Base-by-base conservation (phyloP, 2,113 vertebrate genomes). In the Corvus cornix region DNA sequence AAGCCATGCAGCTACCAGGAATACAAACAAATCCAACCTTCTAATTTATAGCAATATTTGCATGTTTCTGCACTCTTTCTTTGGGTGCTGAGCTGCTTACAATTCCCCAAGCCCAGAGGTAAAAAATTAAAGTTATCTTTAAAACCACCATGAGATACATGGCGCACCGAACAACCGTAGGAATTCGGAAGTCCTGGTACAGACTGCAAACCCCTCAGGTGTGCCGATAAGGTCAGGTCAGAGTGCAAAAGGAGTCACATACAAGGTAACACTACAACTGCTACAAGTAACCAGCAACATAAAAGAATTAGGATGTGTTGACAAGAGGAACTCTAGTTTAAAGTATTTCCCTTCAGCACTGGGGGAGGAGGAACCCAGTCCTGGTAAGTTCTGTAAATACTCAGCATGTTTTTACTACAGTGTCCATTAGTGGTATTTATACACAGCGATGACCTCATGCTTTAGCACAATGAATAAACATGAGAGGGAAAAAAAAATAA, bases 391-490 rank as follows among this genome's bases (percentile, higher is more conserved):
- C 82, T 59, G 58, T 66, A 90, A 94, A 90, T 88, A 81, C 60
- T 86, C 59, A 44, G 44, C 58, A 58, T 75, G 80, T 82, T 92
- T 88, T 81, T 41, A 88, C n/a, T 68, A 72, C 69, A 82, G 31
- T 0, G n/a, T 87, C 84, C 87, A 90, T 83, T 89, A 84, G 67
- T 31, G 53, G 62, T 81, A 91, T 77, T 95, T 95, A 91, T 82
- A 87, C 43, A 93, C 63, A 86, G 41, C 7, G 13, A 84, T 93
- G 95, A 92, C 84, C 91, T 94, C 93, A 84, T 78, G 92, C 94
- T 70, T 48, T 84, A 96, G 76, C 33, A 96, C 53, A 83, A 75
- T 75, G 58, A 91, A 87, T 87, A 67, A 53, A 82, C 48, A 74
- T 28, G 24, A 48, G 62, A 76, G 23, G 7, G 39, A 12, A 24